Evolutionary conservation across 2,113 vertebrate species (phyloP), one percentile per base, ranked within the genome.

Genomic region (Eptatretus burgeri): DNA sequence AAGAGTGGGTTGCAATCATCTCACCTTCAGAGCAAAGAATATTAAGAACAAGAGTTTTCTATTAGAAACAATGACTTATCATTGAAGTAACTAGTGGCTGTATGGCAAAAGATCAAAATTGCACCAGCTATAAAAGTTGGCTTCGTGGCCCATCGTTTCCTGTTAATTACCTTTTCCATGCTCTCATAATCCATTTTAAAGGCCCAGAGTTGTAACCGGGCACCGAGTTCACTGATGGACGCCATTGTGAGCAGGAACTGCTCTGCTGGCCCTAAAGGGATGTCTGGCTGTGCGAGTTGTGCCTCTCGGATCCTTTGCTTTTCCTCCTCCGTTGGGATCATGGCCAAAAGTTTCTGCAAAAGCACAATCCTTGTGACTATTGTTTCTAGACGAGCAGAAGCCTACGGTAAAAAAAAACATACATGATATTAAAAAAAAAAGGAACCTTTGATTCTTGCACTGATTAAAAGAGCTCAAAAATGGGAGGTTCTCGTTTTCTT

Each of bases 161-260:
- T 41, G 5, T n/a, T 11, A 64, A 71, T 72, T 71, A 93, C 89
- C 86, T 94, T 96, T 73, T 96, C 89, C 66, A 83, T 77, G 65
- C 79, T 77, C 69, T 96, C 89, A 1, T 94, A 93, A 74, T 96
- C 89, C 84, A 96, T 82, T 75, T 89, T 96, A 76, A 96, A 96
- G 14, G 89, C 89, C 89, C 89, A 96, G 71, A 96, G 82, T 73
- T 96, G 89, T 69, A 96, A 80, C 63, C 89, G 81, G 51, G 89
- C 84, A 0, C 86, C 85, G 64, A 96, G 80, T 69, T 96, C 89
- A 0, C 76, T 93, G 78, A 96, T 84, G 71, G 89, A 94, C 67
- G 86, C 93, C 11, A 96, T 80, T 0, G 76, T 96, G 69, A 96
- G 84, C 8, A 96, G 86, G 70, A 96, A 96, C 70, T 94, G 89